Evolutionary conservation across 64 coral and sea anemone genomes (phyloP).

Genomic region (Stichodactyla mertensii): DNA sequence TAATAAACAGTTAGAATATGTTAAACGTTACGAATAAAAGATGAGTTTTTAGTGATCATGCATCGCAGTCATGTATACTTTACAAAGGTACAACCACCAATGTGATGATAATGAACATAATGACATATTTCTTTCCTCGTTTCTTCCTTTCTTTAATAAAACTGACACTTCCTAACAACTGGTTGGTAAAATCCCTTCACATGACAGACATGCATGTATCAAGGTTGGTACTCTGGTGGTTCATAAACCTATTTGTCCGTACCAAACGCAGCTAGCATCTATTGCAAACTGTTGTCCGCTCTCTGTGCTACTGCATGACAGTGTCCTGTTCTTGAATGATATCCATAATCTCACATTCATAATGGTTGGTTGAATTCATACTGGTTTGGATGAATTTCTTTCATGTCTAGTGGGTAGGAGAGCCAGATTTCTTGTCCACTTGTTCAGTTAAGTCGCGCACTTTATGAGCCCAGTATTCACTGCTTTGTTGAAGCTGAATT

Average conservation of each 20-base stretch:
- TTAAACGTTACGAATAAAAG: too few species aligned
- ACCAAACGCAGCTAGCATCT: neutral
- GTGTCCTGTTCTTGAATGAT: neutral
- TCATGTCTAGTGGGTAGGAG: conserved; percentile 14
- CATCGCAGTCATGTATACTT: too few species aligned
- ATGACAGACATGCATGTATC: neutral
- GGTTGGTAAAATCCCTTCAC: neutral
- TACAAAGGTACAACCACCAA: too few species aligned
- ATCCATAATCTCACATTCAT: neutral
- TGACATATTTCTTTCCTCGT: neutral
- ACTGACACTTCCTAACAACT: neutral
- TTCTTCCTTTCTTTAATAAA: neutral
- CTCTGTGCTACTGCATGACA: neutral
- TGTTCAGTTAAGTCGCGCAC: conserved; percentile 85
- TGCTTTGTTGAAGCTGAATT: conserved; percentile 97
- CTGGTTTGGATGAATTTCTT: neutral
- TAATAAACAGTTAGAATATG: too few species aligned
- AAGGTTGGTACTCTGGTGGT: neutral
- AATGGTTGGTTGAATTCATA: neutral
- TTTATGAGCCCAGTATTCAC: conserved; percentile 97
- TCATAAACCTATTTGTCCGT: neutral
- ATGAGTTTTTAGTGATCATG: too few species aligned
- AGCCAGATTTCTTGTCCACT: conserved; percentile 48
- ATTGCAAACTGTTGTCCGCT: neutral
- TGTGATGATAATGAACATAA: too few species aligned